A percentile compares a stretch with the other conserved stretches of the same genome.
These are phyloP conservation scores for Falco punctatus DNA, from an alignment of 2,113 vertebrate species.

Conservation along the genomic window DNA sequence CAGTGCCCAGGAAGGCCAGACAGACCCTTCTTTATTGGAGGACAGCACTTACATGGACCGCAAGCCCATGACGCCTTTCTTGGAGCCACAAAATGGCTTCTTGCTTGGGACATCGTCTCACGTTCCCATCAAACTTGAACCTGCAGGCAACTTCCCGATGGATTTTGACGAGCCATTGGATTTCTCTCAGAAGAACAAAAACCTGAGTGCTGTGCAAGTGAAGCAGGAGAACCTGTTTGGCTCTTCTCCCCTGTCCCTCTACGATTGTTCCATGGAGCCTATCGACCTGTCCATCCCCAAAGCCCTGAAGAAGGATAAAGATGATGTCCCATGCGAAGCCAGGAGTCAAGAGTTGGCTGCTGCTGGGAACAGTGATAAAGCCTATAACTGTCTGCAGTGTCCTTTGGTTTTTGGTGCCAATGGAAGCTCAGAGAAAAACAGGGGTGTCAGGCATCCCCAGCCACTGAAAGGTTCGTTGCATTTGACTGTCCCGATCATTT, in stretches of 20 bases:
- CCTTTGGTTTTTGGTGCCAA: conserved; percentile 61
- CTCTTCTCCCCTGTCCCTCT: conserved; percentile 66
- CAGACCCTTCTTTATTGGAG: conserved; percentile 48
- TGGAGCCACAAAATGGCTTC: conserved; percentile 74
- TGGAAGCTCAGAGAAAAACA: conserved; percentile 70
- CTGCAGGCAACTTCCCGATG: conserved; percentile 63
- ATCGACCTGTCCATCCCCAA: conserved; percentile 95
- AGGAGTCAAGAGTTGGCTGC: conserved; percentile 74
- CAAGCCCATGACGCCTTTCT: conserved; percentile 71
- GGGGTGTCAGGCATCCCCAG: conserved; percentile 59
- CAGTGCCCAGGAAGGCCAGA: conserved; percentile 53
- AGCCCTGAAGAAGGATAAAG: conserved; percentile 76
- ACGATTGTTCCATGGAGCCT: conserved; percentile 86
- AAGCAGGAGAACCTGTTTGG: conserved; percentile 81
- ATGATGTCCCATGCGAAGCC: conserved; percentile 57
- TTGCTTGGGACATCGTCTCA: conserved; percentile 18
- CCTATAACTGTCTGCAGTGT: conserved; percentile 56
- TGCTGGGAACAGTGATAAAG: conserved; percentile 46
- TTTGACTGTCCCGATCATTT: conserved; percentile 80
- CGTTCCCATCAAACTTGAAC: conserved; percentile 83
- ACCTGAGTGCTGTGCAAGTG: conserved; percentile 74
- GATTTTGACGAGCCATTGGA: conserved; percentile 91
- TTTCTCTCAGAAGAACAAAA: conserved; percentile 89
- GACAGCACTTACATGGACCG: conserved; percentile 67
- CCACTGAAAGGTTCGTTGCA: conserved; percentile 80